Evolutionary conservation across 2,113 vertebrate genomes (phyloP).

Genomic region (Himantopus leucocephalus): DNA sequence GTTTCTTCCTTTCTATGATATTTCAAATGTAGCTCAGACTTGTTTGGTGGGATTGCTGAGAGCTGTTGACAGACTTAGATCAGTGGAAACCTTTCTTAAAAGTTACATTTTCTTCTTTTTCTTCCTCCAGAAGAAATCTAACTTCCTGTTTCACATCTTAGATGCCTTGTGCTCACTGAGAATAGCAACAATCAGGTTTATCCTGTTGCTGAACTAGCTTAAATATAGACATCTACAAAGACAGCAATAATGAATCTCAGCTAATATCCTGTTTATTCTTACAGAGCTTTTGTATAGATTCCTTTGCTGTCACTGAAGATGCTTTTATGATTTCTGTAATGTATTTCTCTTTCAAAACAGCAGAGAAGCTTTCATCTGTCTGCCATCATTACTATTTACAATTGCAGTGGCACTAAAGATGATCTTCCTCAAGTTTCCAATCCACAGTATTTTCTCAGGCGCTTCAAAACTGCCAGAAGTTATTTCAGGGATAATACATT

Average conservation of each 20-base stretch:
- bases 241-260: conserved; percentile 15
- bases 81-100: neutral
- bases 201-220: neutral
- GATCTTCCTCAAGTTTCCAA: conserved; percentile 67
- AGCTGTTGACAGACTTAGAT: neutral
- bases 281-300: conserved; percentile 29
- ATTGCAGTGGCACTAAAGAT: conserved; percentile 64
- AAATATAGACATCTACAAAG: conserved; percentile 25
- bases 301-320: conserved; percentile 42
- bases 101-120: neutral
- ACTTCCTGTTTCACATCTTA: neutral
- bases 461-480: conserved; percentile 66
- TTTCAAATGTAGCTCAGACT: neutral
- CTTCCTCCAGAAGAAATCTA: neutral
- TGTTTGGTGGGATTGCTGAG: neutral
- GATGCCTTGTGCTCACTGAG: neutral
- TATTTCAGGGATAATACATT: conserved; percentile 60
- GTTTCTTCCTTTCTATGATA: neutral
- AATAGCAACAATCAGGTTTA: neutral
- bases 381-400: conserved; percentile 59
- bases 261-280: conserved; percentile 56
- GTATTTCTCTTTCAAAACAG: conserved; percentile 59
- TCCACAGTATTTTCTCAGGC: conserved; percentile 65
- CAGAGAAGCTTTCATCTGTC: conserved; percentile 68
- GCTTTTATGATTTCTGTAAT: conserved; percentile 67